phyloP scores from a whole-genome alignment of 1,140 invertebrate genomes.

The Aleiodes sp. region DNA sequence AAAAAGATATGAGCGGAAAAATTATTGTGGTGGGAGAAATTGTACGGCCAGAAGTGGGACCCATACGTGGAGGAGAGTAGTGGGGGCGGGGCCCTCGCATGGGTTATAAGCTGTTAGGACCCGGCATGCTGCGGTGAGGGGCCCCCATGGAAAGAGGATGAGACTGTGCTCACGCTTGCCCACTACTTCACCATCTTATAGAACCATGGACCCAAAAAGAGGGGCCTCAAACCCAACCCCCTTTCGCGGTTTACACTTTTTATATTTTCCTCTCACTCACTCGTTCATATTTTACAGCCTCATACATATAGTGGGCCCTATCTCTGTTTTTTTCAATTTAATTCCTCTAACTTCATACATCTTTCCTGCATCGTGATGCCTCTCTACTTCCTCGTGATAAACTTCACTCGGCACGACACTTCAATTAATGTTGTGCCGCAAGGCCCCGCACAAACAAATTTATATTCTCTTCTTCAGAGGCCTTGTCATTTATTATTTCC shows the following conservation, averaged over 20 bases:
- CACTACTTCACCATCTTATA: conserved; percentile 55
- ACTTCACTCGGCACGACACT: too few species aligned
- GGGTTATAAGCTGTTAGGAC: conserved; percentile 43
- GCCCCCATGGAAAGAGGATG: conserved; percentile 37
- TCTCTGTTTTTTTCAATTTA: conserved; percentile 3
- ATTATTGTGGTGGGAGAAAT: conserved; percentile 19
- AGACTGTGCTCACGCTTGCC: conserved; percentile 26
- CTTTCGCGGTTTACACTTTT: conserved; percentile 44
- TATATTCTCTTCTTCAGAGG: too few species aligned
- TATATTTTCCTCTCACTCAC: conserved; percentile 37
- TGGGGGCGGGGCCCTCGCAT: conserved; percentile 47
- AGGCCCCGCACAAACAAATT: too few species aligned
- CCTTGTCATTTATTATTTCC: too few species aligned
- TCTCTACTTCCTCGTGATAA: too few species aligned
- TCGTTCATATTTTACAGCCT: conserved; percentile 37
- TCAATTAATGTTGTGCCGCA: too few species aligned
- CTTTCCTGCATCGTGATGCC: too few species aligned
- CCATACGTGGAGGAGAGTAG: conserved; percentile 27
- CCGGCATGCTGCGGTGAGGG: conserved; percentile 57
- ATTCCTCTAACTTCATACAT: too few species aligned
- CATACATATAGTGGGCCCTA: too few species aligned
- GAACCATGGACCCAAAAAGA: conserved; percentile 33
- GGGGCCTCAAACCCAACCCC: conserved; percentile 54
- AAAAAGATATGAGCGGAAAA: conserved; percentile 28
- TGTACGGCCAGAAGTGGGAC: conserved; percentile 25